Percentiles rank a stretch among this genome's conserved stretches.
These are phyloP conservation scores for Neogobius melanostomus DNA, from an alignment of 2,113 vertebrate species.

Conservation along the genomic window DNA sequence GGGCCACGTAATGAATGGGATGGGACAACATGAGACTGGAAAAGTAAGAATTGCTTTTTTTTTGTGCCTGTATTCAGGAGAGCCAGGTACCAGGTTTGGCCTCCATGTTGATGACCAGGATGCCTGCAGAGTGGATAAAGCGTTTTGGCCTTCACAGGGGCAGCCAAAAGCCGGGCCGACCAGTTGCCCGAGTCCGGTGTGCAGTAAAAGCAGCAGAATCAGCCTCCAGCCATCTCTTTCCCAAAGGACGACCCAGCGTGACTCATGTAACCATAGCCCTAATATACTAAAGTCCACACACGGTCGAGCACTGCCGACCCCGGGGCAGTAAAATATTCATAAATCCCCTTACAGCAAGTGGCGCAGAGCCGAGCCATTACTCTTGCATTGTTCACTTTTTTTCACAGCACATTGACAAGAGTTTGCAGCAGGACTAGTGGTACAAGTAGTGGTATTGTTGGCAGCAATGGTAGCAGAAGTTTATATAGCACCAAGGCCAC, in stretches of 20 bases:
- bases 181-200: constrained; percentile 7
- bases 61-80: not conserved
- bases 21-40: too few relatives aligned
- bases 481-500: too few relatives aligned
- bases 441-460: too few relatives aligned
- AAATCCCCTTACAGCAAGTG: constrained; percentile 37
- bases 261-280: constrained; percentile 38
- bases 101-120: constrained; percentile 11
- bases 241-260: constrained; percentile 16
- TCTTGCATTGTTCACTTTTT: constrained; percentile 31
- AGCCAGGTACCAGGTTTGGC: not conserved
- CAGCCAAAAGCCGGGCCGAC: constrained; percentile 20
- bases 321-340: constrained; percentile 45
- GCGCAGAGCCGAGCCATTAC: constrained; percentile 32
- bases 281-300: constrained; percentile 18
- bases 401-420: not conserved
- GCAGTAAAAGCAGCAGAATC: constrained; percentile 19
- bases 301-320: constrained; percentile 21
- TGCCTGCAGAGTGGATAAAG: constrained; percentile 10
- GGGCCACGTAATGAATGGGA: too few relatives aligned
- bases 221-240: constrained; percentile 19
- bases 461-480: too few relatives aligned
- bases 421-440: too few relatives aligned
- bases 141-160: constrained; percentile 47
- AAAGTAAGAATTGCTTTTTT: not conserved